A percentile compares a stretch with the other conserved stretches of the same genome.
phyloP scores from a whole-genome alignment of 2,888 invertebrate species.

The Tinea semifulvella region DNA sequence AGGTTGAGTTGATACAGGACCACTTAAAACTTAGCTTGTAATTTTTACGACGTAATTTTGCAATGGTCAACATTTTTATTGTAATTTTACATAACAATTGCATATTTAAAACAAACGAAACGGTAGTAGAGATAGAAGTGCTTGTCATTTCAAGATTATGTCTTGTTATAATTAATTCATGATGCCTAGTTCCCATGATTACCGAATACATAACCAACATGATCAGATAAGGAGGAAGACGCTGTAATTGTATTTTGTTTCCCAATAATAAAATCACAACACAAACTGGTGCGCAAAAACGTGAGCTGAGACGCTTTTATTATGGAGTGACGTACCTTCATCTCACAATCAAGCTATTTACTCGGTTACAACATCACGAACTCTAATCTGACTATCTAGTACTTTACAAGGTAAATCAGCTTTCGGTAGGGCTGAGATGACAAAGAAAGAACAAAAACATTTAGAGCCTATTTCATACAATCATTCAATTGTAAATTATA shows the following conservation, averaged over 20 bases:
- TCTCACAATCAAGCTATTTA: conserved; percentile 52
- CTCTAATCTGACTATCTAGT: conserved; percentile 1
- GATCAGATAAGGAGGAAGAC: conserved; percentile 48
- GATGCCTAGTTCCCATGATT: conserved; percentile 41
- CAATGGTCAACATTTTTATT: too few species aligned
- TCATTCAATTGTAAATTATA: too few species aligned
- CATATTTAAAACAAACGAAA: too few species aligned
- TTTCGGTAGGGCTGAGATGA: too few species aligned
- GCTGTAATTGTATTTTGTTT: conserved; percentile 35
- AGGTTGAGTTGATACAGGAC: too few species aligned
- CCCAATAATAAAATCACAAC: conserved; percentile 53
- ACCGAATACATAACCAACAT: conserved; percentile 50
- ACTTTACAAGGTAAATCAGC: conserved; percentile 2
- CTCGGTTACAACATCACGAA: conserved; percentile 39
- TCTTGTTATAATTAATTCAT: conserved; percentile 2
- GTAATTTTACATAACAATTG: too few species aligned
- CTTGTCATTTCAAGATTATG: conserved; percentile 5
- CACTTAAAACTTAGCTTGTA: too few species aligned
- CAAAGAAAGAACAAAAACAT: too few species aligned
- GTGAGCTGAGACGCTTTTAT: conserved; percentile 45
- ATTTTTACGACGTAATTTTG: too few species aligned
- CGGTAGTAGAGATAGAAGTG: too few species aligned
- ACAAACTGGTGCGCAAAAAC: conserved; percentile 51
- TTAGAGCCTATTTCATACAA: too few species aligned
- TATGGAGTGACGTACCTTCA: conserved; percentile 34